Base-by-base conservation (phyloP, 2,113 vertebrate genomes). In the Upupa epops region DNA sequence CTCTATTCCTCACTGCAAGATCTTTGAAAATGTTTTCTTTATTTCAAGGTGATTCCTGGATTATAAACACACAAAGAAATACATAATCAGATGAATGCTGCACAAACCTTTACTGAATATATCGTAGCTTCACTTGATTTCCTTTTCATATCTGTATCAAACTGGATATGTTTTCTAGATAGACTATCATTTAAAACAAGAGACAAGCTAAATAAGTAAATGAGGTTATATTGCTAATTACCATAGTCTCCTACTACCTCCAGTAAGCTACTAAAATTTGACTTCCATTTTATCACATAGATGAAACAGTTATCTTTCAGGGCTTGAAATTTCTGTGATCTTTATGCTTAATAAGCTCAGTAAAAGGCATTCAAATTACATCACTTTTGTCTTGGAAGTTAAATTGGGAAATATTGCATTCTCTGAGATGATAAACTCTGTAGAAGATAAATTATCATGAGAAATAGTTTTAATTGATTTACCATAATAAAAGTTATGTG, bases 381-480 rank as follows among this genome's bases (percentile, higher is more conserved):
- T 96, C 97, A 98, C 97, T 98, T 97, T 98, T 97, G 97, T 97
- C 98, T 98, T 97, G 95, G 93, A 98, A 98, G 97, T 97, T 97
- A 98, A 98, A 98, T 98, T 98, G 96, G 96, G 96, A 98, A 98
- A 98, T 98, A 98, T 97, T 98, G 96, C 97, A 93, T 98, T 98
- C 97, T 98, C 97, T 82, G 90, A 97, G 97, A 98, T 97, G 97
- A 98, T 98, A 98, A 98, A 98, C 97, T 97, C 96, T 75, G 96
- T 92, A 95, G 96, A 98, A 98, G 97, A 98, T 98, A 98, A 98
- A 98, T 98, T 98, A 98, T 98, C 98, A 98, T 98, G 97, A 98
- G 97, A 98, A 98, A 98, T 98, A 98, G 91, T 98, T 98, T 98
- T 98, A 98, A 98, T 98, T 98, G 98, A 98, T 98, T 98, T 98